These are phyloP conservation scores for Leptinotarsa undecemlineata DNA, from an alignment of 1,140 invertebrate species.

Conservation along the genomic window DNA sequence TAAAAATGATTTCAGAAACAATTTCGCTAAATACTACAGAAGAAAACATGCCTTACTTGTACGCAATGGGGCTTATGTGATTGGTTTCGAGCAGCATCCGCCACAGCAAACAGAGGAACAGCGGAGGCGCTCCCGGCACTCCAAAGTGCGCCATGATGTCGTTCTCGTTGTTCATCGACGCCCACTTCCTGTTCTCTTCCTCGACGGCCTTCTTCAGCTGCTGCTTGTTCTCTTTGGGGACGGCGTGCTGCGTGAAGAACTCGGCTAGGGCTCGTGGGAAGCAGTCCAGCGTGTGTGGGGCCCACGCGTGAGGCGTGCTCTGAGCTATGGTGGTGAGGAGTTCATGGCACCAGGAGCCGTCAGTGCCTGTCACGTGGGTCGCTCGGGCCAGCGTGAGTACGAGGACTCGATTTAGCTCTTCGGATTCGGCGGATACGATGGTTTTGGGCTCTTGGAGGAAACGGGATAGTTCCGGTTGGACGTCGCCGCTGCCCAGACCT, in stretches of 20 bases:
- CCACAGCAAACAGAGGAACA: slow-evolving; percentile 92
- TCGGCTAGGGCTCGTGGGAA: slow-evolving; percentile 88
- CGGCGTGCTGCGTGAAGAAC: slow-evolving; percentile 81
- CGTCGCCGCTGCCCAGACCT: slow-evolving; percentile 85
- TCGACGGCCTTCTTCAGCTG: slow-evolving; percentile 89
- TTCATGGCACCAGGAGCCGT: slow-evolving; percentile 88
- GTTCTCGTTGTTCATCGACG: slow-evolving; percentile 94
- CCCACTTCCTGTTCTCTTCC: slow-evolving; percentile 95
- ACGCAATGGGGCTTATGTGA: slow-evolving; percentile 88
- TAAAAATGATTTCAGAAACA: not conserved
- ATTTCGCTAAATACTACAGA: not conserved
- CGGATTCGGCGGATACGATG: slow-evolving; percentile 88
- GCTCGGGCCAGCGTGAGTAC: slow-evolving; percentile 92
- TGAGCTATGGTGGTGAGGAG: slow-evolving; percentile 88
- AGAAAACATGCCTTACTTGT: slow-evolving; percentile 70
- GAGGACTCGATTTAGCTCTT: slow-evolving; percentile 89
- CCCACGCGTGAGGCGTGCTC: slow-evolving; percentile 93
- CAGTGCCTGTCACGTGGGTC: slow-evolving; percentile 87
- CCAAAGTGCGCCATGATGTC: slow-evolving; percentile 96
- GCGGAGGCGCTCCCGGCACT: slow-evolving; percentile 80
- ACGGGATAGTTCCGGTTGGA: slow-evolving; percentile 86
- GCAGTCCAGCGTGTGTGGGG: slow-evolving; percentile 86
- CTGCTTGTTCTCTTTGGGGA: slow-evolving; percentile 88
- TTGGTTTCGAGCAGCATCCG: slow-evolving; percentile 96
- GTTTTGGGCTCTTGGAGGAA: slow-evolving; percentile 87